These are phyloP conservation scores for Cichladusa arquata DNA, from an alignment of 2,113 vertebrate genomes.

Conservation along the genomic window DNA sequence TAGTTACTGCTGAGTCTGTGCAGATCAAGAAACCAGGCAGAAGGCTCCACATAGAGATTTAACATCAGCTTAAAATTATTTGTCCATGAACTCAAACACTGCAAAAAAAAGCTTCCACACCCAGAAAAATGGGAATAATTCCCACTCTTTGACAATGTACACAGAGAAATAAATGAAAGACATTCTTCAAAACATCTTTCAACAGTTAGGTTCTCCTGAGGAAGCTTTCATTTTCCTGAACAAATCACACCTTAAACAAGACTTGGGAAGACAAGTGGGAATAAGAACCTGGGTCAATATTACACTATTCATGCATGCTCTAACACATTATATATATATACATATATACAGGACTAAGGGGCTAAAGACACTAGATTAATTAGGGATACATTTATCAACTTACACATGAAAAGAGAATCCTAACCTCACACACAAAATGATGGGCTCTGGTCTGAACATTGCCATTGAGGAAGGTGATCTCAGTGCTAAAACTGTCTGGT, in stretches of 20 bases:
- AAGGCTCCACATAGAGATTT: background rate
- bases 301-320: background rate
- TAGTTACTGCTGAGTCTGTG: background rate
- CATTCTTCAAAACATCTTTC: background rate
- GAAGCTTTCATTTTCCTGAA: background rate
- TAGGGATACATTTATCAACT: background rate
- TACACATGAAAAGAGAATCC: background rate
- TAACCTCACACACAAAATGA: background rate
- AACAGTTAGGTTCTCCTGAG: background rate
- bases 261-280: background rate
- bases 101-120: background rate
- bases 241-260: background rate
- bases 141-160: background rate
- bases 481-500: fast-evolving
- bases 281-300: background rate
- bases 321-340: no score
- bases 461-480: background rate
- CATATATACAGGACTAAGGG: background rate
- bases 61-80: background rate
- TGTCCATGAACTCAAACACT: background rate
- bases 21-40: background rate
- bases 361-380: background rate
- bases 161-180: background rate
- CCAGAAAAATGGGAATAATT: background rate
- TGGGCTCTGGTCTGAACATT: background rate